phyloP scores from a whole-genome alignment of 1,140 invertebrate species.

The Diorhabda elongata region DNA sequence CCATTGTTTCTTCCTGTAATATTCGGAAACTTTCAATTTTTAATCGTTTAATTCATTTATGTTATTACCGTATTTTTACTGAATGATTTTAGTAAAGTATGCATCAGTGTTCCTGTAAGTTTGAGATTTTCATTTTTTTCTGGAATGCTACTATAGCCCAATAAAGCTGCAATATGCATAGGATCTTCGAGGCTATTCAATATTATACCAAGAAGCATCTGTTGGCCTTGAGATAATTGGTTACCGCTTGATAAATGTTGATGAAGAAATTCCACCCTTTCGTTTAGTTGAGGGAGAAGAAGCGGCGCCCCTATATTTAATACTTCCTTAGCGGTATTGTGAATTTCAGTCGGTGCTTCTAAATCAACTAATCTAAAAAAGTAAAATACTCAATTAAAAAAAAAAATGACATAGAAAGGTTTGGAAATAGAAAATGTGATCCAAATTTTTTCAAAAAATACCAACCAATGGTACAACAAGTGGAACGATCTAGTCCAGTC shows the following conservation, averaged over 20 bases:
- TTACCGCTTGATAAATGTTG: constrained; percentile 56
- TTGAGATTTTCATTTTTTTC: constrained; percentile 47
- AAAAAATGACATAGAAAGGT: too few species aligned
- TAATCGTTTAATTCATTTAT: neutral
- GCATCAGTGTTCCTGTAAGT: constrained; percentile 55
- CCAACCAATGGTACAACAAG: too few species aligned
- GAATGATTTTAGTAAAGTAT: constrained; percentile 55
- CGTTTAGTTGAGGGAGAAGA: constrained; percentile 57
- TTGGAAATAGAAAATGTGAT: too few species aligned
- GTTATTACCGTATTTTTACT: constrained; percentile 53
- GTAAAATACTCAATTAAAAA: too few species aligned
- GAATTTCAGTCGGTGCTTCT: constrained; percentile 52
- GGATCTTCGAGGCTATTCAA: constrained; percentile 62
- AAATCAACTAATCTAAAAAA: constrained; percentile 56
- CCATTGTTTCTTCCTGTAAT: constrained; percentile 39
- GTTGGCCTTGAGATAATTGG: constrained; percentile 57
- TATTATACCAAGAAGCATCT: constrained; percentile 59
- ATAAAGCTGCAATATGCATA: constrained; percentile 54
- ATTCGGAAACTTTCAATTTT: neutral
- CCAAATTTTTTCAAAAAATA: too few species aligned
- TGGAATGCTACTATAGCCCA: constrained; percentile 48
- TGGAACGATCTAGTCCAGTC: too few species aligned
- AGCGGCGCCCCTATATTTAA: constrained; percentile 57
- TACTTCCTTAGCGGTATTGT: constrained; percentile 55
- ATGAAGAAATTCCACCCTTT: constrained; percentile 58